phyloP scores from a whole-genome alignment of 2,888 invertebrate species.

The Eubasilissa splendida region DNA sequence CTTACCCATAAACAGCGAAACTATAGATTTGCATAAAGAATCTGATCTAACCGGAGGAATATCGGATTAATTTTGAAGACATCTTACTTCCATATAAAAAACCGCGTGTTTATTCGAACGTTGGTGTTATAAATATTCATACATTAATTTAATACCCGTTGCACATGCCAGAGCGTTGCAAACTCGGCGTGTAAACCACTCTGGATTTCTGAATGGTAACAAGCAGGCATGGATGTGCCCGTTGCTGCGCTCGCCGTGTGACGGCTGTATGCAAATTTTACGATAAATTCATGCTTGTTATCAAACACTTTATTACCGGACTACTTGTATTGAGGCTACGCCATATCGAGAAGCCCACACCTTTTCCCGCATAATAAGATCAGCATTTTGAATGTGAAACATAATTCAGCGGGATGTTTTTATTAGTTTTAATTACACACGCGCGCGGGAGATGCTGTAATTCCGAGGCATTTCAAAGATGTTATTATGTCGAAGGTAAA shows the following conservation, averaged over 20 bases:
- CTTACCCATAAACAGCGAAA: too few relatives aligned
- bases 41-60: too few relatives aligned
- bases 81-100: conserved; percentile 18
- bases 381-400: too few relatives aligned
- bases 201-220: neutral
- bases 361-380: conserved; percentile 24
- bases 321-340: conserved; percentile 36
- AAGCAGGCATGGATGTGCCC: neutral
- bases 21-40: too few relatives aligned
- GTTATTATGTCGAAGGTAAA: too few relatives aligned
- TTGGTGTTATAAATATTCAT: conserved; percentile 31
- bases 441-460: neutral
- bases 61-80: neutral
- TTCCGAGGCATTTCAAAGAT: neutral
- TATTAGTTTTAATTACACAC: conserved; percentile 45
- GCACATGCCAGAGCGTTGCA: conserved; percentile 32
- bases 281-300: conserved; percentile 44
- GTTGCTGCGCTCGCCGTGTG: conserved; percentile 15
- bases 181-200: conserved; percentile 2
- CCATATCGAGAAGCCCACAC: conserved; percentile 17
- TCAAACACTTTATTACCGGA: conserved; percentile 44
- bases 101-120: conserved; percentile 10
- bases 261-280: conserved; percentile 47
- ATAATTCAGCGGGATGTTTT: conserved; percentile 3
- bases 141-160: conserved; percentile 36